phyloP scores from a whole-genome alignment of 2,888 invertebrate species.

The Catocala fraxini region DNA sequence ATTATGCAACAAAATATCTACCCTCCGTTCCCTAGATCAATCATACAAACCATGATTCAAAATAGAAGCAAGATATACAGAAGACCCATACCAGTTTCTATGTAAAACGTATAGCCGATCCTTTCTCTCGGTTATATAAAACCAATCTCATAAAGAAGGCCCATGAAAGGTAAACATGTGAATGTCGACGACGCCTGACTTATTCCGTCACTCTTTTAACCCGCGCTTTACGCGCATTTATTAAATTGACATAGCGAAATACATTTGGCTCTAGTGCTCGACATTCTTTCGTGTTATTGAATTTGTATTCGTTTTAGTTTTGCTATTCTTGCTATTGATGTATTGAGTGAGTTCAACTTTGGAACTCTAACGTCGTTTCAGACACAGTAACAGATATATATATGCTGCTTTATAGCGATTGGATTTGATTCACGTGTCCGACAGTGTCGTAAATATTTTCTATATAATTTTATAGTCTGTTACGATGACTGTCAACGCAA shows the following conservation, averaged over 20 bases:
- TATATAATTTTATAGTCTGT: no score
- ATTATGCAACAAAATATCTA: no score
- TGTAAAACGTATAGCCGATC: not conserved
- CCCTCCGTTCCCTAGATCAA: not conserved
- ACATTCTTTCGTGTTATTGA: not conserved
- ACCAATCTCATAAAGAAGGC: conserved; percentile 4
- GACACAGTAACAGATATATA: no score
- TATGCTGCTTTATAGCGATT: no score
- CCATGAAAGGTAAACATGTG: conserved; percentile 7
- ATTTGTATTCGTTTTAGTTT: not conserved
- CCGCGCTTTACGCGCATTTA: not conserved
- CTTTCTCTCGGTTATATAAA: not conserved
- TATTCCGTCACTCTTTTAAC: conserved; percentile 1
- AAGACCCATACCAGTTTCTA: not conserved
- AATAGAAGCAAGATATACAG: not conserved
- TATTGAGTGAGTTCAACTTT: not conserved
- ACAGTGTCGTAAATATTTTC: no score
- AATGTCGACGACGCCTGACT: not conserved
- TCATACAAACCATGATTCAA: not conserved
- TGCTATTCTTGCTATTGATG: not conserved
- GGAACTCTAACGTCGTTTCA: no score
- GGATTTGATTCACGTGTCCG: no score
- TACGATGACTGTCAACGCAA: no score
- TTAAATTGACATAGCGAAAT: conserved; percentile 4
- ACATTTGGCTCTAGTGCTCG: conserved; percentile 2